Base-by-base conservation (phyloP, 2,888 invertebrate genomes). In the Scelioninae gen. 1 region DNA sequence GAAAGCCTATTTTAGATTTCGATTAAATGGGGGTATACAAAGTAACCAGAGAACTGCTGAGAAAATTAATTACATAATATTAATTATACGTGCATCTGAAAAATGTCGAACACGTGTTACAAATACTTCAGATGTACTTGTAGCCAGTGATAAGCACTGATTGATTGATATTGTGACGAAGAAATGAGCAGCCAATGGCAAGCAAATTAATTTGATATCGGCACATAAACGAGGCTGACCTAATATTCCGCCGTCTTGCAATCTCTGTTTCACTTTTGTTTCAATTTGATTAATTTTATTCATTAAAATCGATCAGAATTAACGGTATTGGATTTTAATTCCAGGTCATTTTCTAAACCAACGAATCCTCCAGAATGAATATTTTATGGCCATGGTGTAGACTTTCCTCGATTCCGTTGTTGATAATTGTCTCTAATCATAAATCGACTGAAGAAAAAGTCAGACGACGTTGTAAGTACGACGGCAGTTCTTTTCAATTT, bases 71-170 rank as follows among this genome's bases (percentile, higher is more conserved):
- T 68, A 58, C 58, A 49, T 45, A 68, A 56, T 15, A 32, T 56
- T 69, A 58, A 58, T 69, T 56, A 49, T 45, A 47, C n/a, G 38
- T 10, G 15, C 47, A 45, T 32, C n/a, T 13, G 32, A 34, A 56
- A 34, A 56, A 29, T 47, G 31, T 45, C 5, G 34, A 31, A 32
- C 60, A 62, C 60, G 53, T 62, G 62, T 43, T 72, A 55, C 53
- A 13, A 72, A 49, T 72, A 53, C 51, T 53, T 43, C n/a, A 72
- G 71, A 72, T 62, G 71, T 72, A 51, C 71, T 72, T 72, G 71
- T 60, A 29, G 34, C 29, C 49, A 32, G 7, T 38, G 71, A 71
- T 71, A 71, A 62, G 29, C 60, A 62, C 53, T 53, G 51, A 71
- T 71, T 60, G 71, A 71, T 51, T 71, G 60, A 60, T 71, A 71